Evolutionary conservation across 2,113 vertebrate genomes (phyloP).

Genomic region (Poeciliopsis turrubarensis): DNA sequence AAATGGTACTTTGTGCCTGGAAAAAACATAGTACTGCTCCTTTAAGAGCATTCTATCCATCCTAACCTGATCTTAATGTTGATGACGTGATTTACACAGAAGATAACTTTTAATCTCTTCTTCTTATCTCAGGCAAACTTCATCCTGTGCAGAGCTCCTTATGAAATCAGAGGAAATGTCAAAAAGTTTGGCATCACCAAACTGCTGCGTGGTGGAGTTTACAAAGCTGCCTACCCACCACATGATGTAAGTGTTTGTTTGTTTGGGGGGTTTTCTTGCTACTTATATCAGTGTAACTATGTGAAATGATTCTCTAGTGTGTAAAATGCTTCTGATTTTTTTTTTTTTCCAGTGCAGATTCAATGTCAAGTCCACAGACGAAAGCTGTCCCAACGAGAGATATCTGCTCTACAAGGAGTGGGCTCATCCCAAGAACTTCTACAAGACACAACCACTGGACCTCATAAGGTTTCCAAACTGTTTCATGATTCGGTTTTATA

Average conservation of each 20-base stretch:
- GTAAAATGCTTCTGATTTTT: no score
- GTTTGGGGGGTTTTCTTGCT: not conserved
- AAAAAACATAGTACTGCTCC: no score
- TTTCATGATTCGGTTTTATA: not conserved
- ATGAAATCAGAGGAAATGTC: conserved; percentile 80
- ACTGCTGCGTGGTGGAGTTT: conserved; percentile 86
- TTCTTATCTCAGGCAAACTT: conserved; percentile 82
- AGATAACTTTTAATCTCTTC: not conserved
- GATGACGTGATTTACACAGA: not conserved
- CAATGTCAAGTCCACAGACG: conserved; percentile 79
- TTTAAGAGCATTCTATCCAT: not conserved
- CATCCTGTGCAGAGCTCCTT: conserved; percentile 88
- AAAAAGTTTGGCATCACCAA: conserved; percentile 93
- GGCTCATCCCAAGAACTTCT: conserved; percentile 91
- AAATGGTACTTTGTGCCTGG: no score
- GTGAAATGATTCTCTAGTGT: not conserved
- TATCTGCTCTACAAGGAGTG: conserved; percentile 89
- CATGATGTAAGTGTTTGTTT: conserved; percentile 86
- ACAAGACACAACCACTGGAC: conserved; percentile 91
- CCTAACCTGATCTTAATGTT: not conserved
- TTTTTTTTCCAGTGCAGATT: conserved; percentile 81
- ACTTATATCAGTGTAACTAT: not conserved
- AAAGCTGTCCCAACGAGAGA: conserved; percentile 84
- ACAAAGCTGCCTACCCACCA: conserved; percentile 93
- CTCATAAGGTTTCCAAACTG: conserved; percentile 84